Conservation (phyloP, 2,888 invertebrate species). For the Serrognathus titanus region DNA sequence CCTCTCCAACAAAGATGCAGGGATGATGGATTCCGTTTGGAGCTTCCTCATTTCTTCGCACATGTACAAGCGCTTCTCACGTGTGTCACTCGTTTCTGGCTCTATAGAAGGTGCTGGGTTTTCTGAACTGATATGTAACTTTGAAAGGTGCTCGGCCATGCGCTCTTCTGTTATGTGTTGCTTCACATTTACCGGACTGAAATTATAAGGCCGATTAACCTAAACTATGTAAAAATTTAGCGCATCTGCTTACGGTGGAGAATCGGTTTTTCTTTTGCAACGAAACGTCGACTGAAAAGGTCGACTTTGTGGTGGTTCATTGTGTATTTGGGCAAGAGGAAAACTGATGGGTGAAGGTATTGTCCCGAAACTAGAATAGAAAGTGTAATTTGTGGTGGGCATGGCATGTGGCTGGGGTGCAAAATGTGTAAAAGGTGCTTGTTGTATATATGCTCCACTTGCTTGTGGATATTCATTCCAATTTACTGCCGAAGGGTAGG, state of each 20-base stretch:
- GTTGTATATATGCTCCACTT: slow-evolving; percentile 4
- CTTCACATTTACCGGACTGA: slow-evolving; percentile 51
- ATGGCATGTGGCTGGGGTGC: slow-evolving; percentile 13
- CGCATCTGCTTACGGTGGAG: slow-evolving; percentile 41
- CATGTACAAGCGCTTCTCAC: slow-evolving; percentile 52
- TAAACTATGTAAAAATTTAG: neutral
- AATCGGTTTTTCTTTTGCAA: slow-evolving; percentile 44
- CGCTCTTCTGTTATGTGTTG: slow-evolving; percentile 80
- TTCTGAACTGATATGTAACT: slow-evolving; percentile 64
- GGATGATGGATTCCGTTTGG: slow-evolving; percentile 64
- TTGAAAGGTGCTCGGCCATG: slow-evolving; percentile 76
- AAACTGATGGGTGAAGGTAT: slow-evolving; percentile 23
- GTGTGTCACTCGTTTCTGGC: slow-evolving; percentile 29
- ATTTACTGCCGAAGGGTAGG: slow-evolving; percentile 32
- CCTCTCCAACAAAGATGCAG: slow-evolving; percentile 61
- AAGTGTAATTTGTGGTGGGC: slow-evolving; percentile 20
- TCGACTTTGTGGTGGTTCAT: neutral
- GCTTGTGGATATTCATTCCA: slow-evolving; percentile 17
- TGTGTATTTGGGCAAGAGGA: slow-evolving; percentile 18
- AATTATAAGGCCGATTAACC: neutral
- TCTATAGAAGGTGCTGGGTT: slow-evolving; percentile 35
- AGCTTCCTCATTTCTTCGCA: slow-evolving; percentile 70
- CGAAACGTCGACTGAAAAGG: slow-evolving; percentile 16
- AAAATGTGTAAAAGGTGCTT: slow-evolving; percentile 15
- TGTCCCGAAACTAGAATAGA: slow-evolving; percentile 24